Conservation (phyloP, 2,113 vertebrate genomes). For the Siphamia tubifer region DNA sequence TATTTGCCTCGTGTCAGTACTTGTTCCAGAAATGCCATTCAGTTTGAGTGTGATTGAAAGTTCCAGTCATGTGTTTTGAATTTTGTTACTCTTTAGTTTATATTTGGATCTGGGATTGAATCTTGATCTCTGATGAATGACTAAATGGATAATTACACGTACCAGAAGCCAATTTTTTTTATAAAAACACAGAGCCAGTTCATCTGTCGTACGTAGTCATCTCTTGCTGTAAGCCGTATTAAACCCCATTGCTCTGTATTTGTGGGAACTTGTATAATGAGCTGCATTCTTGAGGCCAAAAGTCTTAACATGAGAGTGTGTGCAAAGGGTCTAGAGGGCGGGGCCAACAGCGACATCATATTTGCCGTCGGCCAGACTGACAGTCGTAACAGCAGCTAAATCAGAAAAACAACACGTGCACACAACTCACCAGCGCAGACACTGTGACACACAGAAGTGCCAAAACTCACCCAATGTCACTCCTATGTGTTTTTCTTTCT, state of each 20-base stretch:
- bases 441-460: background rate
- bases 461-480: background rate
- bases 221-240: slow-evolving; percentile 2
- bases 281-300: slow-evolving; percentile 17
- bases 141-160: slow-evolving; percentile 29
- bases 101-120: background rate
- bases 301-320: background rate
- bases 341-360: slow-evolving; percentile 22
- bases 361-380: slow-evolving; percentile 7
- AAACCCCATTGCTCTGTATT: slow-evolving; percentile 6
- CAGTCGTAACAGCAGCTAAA: slow-evolving; percentile 14
- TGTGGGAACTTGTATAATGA: slow-evolving; percentile 53
- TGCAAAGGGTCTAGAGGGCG: background rate
- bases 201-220: background rate
- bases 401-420: background rate
- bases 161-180: slow-evolving; percentile 1
- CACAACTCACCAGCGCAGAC: background rate
- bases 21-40: background rate
- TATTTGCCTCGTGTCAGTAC: background rate
- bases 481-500: background rate
- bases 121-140: background rate
- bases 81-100: background rate
- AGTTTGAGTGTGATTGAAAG: background rate
- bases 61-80: background rate
- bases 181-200: background rate